These are phyloP conservation scores for Merluccius polli DNA, from an alignment of 2,797 vertebrate species.

Conservation along the genomic window DNA sequence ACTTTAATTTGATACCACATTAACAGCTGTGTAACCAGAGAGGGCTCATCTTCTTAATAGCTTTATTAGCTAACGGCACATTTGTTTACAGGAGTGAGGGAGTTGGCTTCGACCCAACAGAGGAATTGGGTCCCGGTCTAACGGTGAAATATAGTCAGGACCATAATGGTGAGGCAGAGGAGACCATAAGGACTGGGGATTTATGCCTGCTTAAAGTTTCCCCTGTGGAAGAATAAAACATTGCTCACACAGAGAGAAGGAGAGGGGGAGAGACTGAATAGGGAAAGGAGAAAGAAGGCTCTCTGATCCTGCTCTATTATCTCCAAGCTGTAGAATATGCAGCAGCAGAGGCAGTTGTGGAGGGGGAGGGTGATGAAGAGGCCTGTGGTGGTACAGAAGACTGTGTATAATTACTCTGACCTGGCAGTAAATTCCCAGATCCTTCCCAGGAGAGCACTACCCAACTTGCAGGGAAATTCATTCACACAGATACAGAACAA, in stretches of 20 bases:
- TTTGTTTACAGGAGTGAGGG: background rate
- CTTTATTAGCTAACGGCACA: background rate
- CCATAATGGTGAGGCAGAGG: constrained; percentile 8
- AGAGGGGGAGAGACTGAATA: constrained; percentile 5
- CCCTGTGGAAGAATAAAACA: constrained; percentile 43
- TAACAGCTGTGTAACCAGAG: background rate
- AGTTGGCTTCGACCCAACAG: background rate
- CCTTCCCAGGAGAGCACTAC: constrained; percentile 51
- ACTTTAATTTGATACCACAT: background rate
- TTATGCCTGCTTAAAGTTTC: constrained; percentile 40
- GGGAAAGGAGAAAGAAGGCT: constrained; percentile 12
- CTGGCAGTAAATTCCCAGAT: constrained; percentile 55
- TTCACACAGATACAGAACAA: constrained; percentile 49
- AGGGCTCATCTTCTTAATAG: background rate
- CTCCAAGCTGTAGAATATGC: constrained; percentile 46
- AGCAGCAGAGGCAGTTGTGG: constrained; percentile 49
- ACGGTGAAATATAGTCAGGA: constrained; percentile 11
- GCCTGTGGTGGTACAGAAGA: constrained; percentile 45
- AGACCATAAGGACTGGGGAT: constrained; percentile 31
- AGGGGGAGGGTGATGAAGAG: constrained; percentile 59
- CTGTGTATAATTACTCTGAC: constrained; percentile 56
- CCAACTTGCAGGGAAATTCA: constrained; percentile 31
- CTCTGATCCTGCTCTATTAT: constrained; percentile 43
- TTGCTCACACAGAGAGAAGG: constrained; percentile 34
- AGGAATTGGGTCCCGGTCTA: background rate